A percentile compares a stretch with the other conserved stretches of the same genome.
Conservation (phyloP, 2,888 invertebrate genomes). For the Mechanitis messenoides region DNA sequence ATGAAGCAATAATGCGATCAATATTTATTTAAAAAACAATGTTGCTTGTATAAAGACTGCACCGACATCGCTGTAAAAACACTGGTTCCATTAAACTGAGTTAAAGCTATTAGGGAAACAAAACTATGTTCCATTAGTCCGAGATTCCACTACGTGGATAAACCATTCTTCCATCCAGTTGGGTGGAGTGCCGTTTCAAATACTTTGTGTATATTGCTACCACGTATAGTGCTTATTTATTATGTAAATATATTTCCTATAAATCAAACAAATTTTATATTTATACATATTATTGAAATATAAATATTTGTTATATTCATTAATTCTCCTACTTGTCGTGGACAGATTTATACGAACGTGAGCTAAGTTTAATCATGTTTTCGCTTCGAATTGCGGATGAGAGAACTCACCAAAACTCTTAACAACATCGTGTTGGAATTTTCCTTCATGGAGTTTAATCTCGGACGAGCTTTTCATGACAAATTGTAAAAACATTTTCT, state of each 20-base stretch:
- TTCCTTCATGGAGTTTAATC: slow-evolving; percentile 30
- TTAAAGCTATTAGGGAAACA: slow-evolving; percentile 24
- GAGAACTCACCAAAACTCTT: slow-evolving; percentile 31
- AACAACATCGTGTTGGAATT: slow-evolving; percentile 33
- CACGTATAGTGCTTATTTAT: no score
- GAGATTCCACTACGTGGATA: slow-evolving; percentile 21
- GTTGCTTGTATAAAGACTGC: not conserved
- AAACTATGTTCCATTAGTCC: slow-evolving; percentile 26
- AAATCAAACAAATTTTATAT: no score
- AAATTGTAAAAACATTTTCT: slow-evolving; percentile 34
- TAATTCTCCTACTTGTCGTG: slow-evolving; percentile 3
- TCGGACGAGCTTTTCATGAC: slow-evolving; percentile 29
- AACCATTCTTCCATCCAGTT: slow-evolving; percentile 27
- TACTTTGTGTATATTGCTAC: slow-evolving; percentile 5
- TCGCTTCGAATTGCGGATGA: slow-evolving; percentile 24
- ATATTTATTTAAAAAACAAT: no score
- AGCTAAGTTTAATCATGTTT: slow-evolving; percentile 44
- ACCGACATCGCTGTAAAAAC: slow-evolving; percentile 19
- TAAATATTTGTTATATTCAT: not conserved
- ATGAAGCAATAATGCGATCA: no score
- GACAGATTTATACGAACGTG: slow-evolving; percentile 9
- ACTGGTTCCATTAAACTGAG: slow-evolving; percentile 21
- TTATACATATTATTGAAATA: no score
- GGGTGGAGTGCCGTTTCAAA: slow-evolving; percentile 18
- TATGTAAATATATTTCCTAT: no score